phyloP scores from a whole-genome alignment of 2,797 vertebrate genomes.

The Aotus griseimembra region DNA sequence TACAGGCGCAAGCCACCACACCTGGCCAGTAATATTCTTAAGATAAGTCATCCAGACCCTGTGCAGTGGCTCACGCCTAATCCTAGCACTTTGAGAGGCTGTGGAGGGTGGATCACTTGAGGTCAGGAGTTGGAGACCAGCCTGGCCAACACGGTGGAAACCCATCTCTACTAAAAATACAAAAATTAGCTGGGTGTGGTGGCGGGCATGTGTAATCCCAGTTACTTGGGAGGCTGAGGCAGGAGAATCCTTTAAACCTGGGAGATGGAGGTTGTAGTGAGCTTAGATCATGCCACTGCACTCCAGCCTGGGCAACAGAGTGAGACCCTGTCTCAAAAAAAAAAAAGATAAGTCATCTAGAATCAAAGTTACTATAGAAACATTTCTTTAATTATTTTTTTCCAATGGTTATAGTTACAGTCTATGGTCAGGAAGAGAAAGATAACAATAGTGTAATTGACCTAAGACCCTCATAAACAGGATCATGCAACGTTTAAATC shows the following conservation, averaged over 20 bases:
- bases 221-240: background rate
- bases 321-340: background rate
- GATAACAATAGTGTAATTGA: background rate
- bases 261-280: background rate
- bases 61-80: background rate
- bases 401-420: background rate
- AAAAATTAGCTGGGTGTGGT: background rate
- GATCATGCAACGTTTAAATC: background rate
- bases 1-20: too few species aligned
- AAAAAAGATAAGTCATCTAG: background rate
- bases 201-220: background rate
- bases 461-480: background rate
- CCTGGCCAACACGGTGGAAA: too few species aligned
- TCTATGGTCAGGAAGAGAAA: background rate
- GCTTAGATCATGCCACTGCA: background rate
- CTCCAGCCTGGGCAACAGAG: background rate
- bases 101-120: background rate
- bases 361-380: conserved; percentile 10
- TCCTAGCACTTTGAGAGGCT: background rate
- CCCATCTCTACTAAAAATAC: background rate
- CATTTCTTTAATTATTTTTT: background rate
- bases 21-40: background rate
- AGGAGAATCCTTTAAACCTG: background rate
- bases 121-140: too few species aligned
- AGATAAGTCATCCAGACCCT: background rate